Conservation (phyloP, 1,140 invertebrate genomes). For the Pteromalus puparum region DNA sequence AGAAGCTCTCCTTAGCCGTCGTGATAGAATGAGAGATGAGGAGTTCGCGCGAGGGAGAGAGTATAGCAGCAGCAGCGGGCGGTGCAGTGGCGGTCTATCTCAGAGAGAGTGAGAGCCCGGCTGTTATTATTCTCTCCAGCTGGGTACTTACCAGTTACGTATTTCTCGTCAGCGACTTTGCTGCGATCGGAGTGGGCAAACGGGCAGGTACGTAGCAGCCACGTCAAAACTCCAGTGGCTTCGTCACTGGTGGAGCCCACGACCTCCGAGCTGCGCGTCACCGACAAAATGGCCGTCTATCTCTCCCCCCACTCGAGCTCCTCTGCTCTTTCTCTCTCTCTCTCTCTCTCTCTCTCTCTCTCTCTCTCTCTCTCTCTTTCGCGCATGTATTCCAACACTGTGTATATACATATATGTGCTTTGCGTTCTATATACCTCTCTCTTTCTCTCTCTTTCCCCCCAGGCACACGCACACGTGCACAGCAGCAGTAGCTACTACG, state of each 20-base stretch:
- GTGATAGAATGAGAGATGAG: too few species aligned
- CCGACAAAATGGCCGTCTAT: conserved; percentile 77
- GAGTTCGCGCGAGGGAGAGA: not conserved
- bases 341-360: too few species aligned
- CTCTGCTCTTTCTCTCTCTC: too few species aligned
- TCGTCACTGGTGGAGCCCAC: conserved; percentile 88
- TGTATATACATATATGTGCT: not conserved
- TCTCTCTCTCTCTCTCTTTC: too few species aligned
- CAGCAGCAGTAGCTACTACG: not conserved
- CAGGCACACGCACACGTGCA: conserved; percentile 32
- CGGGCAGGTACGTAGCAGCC: conserved; percentile 93
- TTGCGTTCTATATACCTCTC: not conserved
- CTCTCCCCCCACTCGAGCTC: not conserved
- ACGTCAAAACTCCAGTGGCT: conserved; percentile 93
- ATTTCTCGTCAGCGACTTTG: conserved; percentile 94
- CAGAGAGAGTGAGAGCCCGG: conserved; percentile 70
- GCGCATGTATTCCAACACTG: too few species aligned
- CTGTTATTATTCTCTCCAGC: conserved; percentile 82
- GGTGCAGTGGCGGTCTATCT: conserved; percentile 73
- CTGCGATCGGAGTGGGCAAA: conserved; percentile 94
- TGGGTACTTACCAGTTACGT: conserved; percentile 93
- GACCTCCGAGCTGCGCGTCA: conserved; percentile 78
- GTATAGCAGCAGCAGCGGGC: not conserved
- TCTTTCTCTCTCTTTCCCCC: not conserved
- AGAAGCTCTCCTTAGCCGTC: not conserved